These are phyloP conservation scores for Stomatorhinus walkeri DNA, from an alignment of 2,797 vertebrate species.

Conservation along the genomic window DNA sequence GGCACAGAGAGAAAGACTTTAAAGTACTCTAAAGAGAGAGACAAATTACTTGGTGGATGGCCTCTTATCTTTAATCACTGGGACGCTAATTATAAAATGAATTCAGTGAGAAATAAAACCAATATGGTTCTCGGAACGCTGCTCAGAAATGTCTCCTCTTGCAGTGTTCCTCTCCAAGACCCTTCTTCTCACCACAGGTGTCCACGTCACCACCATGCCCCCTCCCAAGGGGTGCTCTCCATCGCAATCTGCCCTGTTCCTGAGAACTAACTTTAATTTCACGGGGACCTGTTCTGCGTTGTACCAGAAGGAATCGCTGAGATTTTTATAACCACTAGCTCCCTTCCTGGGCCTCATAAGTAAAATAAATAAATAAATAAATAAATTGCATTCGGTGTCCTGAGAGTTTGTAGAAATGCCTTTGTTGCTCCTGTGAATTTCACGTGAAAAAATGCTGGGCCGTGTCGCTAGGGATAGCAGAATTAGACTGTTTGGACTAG, in stretches of 20 bases:
- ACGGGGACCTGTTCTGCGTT: slow-evolving; percentile 53
- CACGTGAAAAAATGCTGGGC: slow-evolving; percentile 22
- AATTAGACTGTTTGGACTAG: background rate
- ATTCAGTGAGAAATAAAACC: background rate
- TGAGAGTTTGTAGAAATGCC: slow-evolving; percentile 28
- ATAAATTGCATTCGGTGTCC: slow-evolving; percentile 23
- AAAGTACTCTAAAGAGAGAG: background rate
- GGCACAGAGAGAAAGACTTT: slow-evolving; percentile 41
- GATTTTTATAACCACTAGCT: slow-evolving; percentile 42
- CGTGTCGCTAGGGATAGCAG: background rate
- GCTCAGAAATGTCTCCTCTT: slow-evolving; percentile 28
- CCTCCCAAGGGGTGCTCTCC: slow-evolving; percentile 9
- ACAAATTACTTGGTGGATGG: background rate
- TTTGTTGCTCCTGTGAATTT: slow-evolving; percentile 20
- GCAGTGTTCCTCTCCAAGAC: slow-evolving; percentile 29
- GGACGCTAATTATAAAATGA: slow-evolving; percentile 15
- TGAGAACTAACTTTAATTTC: slow-evolving; percentile 58
- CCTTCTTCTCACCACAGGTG: background rate
- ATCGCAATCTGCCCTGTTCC: slow-evolving; percentile 21
- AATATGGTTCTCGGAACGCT: background rate
- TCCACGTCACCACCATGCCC: slow-evolving; percentile 34
- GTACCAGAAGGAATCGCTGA: slow-evolving; percentile 43
- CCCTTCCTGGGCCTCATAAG: slow-evolving; percentile 29
- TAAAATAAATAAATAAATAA: slow-evolving; percentile 6
- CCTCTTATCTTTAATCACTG: slow-evolving; percentile 7